Evolutionary conservation across 2,888 invertebrate species (phyloP), one percentile per base, ranked within the genome.

Genomic region (Acrocyrtus sp.): DNA sequence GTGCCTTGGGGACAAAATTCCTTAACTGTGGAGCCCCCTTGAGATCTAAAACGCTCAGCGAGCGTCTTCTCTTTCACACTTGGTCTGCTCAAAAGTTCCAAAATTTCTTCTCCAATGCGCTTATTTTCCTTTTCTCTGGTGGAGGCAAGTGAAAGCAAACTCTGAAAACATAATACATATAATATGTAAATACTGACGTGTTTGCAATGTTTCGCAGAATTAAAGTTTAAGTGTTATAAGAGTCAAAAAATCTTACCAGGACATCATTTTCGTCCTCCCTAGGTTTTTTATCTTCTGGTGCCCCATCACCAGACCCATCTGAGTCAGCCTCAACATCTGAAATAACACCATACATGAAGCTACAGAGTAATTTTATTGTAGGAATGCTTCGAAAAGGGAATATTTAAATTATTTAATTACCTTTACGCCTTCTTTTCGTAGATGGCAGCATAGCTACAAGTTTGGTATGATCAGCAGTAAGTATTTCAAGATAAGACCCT

Each of bases 1-100:
- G 98, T 98, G 10, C 97, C 97, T 85, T 95, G 95, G 0, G 95
- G 94, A 84, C 98, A 98, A 85, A 97, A 98, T 84, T 98, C 97
- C 91, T 86, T 84, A 6, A 81, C 81, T 19, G 75, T 77, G 74
- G 82, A 83, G 81, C 93, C 97, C 82, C 96, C 96, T 87, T 96
- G 96, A 17, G 97, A 97, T 82, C 95, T 91, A 84, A 98, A 98
- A 81, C 95, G 90, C 85, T 98, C 97, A 0, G 96, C 95, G n/a
- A 98, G 86, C 0, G 94, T 95, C 81, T 93, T 90, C 85, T 98
- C 97, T 84, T 98, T 98, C 0, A 97, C 97, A 0, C 97, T 97
- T 8, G 97, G 97, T 84, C 95, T 95, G 81, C 95, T 96, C 0
- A 98, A 85, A 17, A 98, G 86, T 82, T 95, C 95, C 82, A 96